phyloP scores from a whole-genome alignment of 2,113 vertebrate genomes.

The Melanocharis versteri region DNA sequence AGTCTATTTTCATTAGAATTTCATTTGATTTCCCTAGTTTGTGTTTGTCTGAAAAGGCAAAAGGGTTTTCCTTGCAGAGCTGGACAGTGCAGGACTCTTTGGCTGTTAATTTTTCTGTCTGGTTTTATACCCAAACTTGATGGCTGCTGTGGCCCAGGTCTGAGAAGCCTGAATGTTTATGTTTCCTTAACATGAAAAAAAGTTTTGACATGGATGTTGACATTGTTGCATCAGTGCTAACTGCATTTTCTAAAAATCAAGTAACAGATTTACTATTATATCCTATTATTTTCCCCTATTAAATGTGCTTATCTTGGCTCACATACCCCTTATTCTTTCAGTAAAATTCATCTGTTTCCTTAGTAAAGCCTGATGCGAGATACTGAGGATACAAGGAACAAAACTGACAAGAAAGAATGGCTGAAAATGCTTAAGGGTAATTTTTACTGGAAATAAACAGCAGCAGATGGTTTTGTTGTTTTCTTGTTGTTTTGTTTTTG shows the following conservation, averaged over 20 bases:
- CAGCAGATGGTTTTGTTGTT: neutral
- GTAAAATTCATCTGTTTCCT: neutral
- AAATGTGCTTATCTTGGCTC: neutral
- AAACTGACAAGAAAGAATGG: neutral
- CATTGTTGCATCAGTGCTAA: neutral
- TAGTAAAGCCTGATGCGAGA: neutral
- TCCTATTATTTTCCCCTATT: neutral
- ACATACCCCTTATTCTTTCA: neutral
- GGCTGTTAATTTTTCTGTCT: neutral
- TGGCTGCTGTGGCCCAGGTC: neutral
- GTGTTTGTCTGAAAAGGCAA: neutral
- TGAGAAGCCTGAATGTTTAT: neutral
- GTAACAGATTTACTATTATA: neutral
- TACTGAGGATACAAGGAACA: neutral
- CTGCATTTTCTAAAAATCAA: neutral
- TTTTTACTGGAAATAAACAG: neutral
- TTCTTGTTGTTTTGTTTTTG: neutral
- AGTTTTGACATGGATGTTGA: neutral
- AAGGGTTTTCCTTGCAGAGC: neutral
- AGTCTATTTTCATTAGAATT: neutral
- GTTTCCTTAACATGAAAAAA: neutral
- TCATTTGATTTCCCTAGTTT: neutral
- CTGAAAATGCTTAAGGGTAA: neutral
- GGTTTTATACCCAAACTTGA: rapidly evolving
- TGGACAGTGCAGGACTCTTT: neutral